Conservation (phyloP, 2,797 vertebrate species). For the Ambastaia sidthimunki region DNA sequence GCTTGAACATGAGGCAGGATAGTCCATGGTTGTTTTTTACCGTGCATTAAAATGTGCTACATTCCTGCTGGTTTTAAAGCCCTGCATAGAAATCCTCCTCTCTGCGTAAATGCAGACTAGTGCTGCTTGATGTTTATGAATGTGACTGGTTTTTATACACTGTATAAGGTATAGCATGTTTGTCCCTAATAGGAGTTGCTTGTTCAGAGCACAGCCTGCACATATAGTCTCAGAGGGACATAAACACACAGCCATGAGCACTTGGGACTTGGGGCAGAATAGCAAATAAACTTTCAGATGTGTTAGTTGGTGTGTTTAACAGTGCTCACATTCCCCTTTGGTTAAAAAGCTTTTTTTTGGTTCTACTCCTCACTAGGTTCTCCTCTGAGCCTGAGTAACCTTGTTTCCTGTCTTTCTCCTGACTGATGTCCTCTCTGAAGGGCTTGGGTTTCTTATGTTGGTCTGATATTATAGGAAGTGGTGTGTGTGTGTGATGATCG, state of each 20-base stretch:
- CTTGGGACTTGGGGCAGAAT: background rate
- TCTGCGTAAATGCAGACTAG: slow-evolving; percentile 22
- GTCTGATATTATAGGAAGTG: too few relatives aligned
- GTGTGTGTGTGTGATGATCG: background rate
- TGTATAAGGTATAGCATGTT: background rate
- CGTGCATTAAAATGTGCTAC: background rate
- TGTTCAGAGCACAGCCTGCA: background rate
- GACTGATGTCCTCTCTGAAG: too few relatives aligned
- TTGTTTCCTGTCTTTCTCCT: background rate
- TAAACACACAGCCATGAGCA: slow-evolving; percentile 58
- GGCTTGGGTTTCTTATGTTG: too few relatives aligned
- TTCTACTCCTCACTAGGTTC: too few relatives aligned
- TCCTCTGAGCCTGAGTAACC: background rate
- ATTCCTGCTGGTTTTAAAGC: too few relatives aligned
- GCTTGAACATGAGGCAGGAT: background rate
- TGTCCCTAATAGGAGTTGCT: too few relatives aligned
- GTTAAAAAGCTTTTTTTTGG: slow-evolving; percentile 16
- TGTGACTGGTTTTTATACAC: background rate
- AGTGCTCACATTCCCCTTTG: slow-evolving; percentile 36
- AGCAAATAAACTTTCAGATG: too few relatives aligned
- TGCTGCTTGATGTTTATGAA: background rate
- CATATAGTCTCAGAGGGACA: too few relatives aligned
- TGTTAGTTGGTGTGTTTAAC: too few relatives aligned
- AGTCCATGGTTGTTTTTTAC: background rate
- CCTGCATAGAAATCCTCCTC: slow-evolving; percentile 1